phyloP scores from a whole-genome alignment of 2,113 vertebrate species.

The Boleophthalmus pectinirostris region DNA sequence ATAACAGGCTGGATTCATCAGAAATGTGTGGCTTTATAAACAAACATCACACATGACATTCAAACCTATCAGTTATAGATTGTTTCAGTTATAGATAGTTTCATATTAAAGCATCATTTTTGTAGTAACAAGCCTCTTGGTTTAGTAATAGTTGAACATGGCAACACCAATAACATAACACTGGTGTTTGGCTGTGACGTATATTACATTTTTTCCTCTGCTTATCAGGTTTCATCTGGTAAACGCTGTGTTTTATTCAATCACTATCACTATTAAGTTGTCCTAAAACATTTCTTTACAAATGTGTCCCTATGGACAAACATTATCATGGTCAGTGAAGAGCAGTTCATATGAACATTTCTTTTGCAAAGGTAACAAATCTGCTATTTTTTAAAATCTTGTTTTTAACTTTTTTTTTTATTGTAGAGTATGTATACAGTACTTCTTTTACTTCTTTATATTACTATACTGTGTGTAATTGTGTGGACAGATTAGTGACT shows the following conservation, averaged over 20 bases:
- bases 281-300: no score
- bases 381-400: no score
- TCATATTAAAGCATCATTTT: neutral
- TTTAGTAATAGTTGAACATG: neutral
- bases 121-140: neutral
- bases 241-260: neutral
- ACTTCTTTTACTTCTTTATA: no score
- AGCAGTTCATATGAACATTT: no score
- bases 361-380: no score
- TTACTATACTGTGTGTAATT: no score
- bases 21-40: neutral
- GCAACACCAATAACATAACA: neutral
- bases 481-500: constrained; percentile 14
- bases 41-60: neutral
- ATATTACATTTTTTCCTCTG: neutral
- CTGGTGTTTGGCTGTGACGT: neutral
- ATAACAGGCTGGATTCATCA: neutral
- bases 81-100: neutral
- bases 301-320: no score
- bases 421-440: no score
- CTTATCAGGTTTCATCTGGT: neutral
- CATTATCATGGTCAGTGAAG: no score
- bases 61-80: neutral
- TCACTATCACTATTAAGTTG: neutral
- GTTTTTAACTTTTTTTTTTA: no score